Percentiles rank a stretch among this genome's conserved stretches.
Conservation (phyloP, 2,113 vertebrate species). For the Cheilinus undulatus region DNA sequence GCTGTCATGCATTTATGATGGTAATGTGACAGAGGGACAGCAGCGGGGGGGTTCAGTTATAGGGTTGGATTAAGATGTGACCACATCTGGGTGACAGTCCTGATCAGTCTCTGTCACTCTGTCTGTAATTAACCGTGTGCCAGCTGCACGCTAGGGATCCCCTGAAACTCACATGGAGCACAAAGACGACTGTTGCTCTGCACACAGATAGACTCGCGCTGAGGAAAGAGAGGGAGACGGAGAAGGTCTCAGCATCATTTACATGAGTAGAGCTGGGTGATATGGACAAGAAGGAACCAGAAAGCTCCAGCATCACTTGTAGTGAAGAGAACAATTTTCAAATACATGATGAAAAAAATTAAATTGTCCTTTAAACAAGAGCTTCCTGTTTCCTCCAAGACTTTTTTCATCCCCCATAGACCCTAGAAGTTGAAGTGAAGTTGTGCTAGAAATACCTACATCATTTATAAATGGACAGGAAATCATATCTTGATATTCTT, state of each 20-base stretch:
- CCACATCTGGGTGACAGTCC: conserved; percentile 59
- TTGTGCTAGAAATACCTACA: too few relatives aligned
- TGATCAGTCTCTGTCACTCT: conserved; percentile 45
- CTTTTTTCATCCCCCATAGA: too few relatives aligned
- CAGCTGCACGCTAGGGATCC: conserved; percentile 39
- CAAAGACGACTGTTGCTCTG: background rate
- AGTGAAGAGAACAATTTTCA: too few relatives aligned
- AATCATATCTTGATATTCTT: too few relatives aligned
- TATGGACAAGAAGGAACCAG: too few relatives aligned
- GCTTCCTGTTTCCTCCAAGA: too few relatives aligned
- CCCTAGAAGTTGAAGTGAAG: too few relatives aligned
- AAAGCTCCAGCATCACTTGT: too few relatives aligned
- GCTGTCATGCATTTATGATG: conserved; percentile 16
- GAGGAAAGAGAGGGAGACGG: conserved; percentile 18
- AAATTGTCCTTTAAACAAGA: too few relatives aligned
- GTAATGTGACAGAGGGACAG: conserved; percentile 2
- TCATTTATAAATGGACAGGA: too few relatives aligned
- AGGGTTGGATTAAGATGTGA: conserved; percentile 44
- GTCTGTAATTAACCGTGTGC: conserved; percentile 58
- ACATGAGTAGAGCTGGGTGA: too few relatives aligned
- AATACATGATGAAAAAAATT: too few relatives aligned
- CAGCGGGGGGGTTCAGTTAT: conserved; percentile 14
- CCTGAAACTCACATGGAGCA: conserved; percentile 8
- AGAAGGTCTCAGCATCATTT: conserved; percentile 1
- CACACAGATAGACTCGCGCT: conserved; percentile 9